phyloP scores from a whole-genome alignment of 2,113 vertebrate species.

The Microtus montanus region DNA sequence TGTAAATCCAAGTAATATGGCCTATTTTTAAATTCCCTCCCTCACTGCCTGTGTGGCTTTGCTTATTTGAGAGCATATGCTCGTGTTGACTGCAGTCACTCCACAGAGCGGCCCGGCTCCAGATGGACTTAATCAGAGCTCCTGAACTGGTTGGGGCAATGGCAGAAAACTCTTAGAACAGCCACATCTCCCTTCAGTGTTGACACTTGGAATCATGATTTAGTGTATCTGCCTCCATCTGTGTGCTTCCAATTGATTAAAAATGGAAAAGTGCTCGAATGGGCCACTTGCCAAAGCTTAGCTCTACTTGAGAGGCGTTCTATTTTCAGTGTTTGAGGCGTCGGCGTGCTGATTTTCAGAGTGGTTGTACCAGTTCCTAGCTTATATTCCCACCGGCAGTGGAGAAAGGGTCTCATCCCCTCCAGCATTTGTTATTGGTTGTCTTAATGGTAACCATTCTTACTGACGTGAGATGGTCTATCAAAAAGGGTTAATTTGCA shows the following conservation, averaged over 20 bases:
- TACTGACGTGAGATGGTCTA: background rate
- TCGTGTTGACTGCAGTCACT: background rate
- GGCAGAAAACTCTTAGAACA: background rate
- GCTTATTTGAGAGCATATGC: constrained; percentile 13
- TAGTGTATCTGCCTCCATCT: background rate
- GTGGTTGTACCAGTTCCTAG: background rate
- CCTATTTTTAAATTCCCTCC: constrained; percentile 38
- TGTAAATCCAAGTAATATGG: constrained; percentile 6
- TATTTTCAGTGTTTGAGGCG: background rate
- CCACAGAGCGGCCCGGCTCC: background rate
- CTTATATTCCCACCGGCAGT: background rate
- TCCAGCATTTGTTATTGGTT: background rate
- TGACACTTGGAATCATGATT: constrained; percentile 8
- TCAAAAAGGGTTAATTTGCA: background rate
- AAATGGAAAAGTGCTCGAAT: background rate
- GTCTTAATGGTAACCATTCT: background rate
- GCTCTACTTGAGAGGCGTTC: background rate
- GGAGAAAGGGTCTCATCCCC: background rate
- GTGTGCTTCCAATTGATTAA: background rate
- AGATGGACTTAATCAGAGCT: background rate
- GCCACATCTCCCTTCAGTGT: background rate
- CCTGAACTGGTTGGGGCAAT: background rate
- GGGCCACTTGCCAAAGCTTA: background rate
- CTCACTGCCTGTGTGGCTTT: background rate
- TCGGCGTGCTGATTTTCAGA: background rate